Evolutionary conservation across 2,113 vertebrate genomes (phyloP).

Genomic region (Mobula hypostoma): DNA sequence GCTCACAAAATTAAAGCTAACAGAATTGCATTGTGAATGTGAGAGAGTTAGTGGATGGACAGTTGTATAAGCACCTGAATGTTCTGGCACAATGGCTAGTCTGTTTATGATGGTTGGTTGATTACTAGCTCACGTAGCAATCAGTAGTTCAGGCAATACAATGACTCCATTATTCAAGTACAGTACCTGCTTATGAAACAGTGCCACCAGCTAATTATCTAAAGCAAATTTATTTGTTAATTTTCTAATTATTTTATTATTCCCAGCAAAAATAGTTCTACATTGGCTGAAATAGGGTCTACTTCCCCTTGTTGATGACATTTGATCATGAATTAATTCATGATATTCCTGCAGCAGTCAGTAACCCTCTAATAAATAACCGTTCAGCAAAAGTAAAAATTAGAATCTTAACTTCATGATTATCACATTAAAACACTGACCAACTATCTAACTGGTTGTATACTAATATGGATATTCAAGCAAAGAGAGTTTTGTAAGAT

Average conservation of each 20-base stretch:
- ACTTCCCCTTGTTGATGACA: background rate
- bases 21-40: background rate
- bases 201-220: background rate
- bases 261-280: background rate
- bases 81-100: background rate
- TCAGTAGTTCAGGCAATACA: background rate
- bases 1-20: background rate
- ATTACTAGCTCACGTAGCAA: background rate
- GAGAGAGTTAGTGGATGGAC: background rate
- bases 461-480: background rate
- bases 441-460: no score
- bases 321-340: background rate
- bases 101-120: background rate
- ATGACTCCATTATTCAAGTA: background rate
- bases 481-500: no score
- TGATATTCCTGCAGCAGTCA: background rate
- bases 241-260: constrained; percentile 31
- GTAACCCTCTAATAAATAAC: background rate
- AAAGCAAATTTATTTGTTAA: background rate
- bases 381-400: background rate
- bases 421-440: background rate
- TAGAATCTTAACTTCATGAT: background rate
- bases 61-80: background rate
- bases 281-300: background rate
- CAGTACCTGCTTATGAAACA: background rate